Base-by-base conservation (phyloP, 1,140 invertebrate genomes). In the Glomeris maerens region DNA sequence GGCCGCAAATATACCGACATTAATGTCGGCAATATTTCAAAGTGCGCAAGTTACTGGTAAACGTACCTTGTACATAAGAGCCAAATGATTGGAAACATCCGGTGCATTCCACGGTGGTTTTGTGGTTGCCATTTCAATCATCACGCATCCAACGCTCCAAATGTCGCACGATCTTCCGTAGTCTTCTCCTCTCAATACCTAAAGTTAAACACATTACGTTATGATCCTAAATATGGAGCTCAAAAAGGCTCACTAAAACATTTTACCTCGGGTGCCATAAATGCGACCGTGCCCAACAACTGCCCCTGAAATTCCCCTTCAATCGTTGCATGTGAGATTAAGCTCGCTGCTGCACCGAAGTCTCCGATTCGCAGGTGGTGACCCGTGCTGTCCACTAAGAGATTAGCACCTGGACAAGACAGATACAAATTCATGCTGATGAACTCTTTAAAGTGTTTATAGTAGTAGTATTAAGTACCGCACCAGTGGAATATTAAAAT, bases 241-340 rank as follows among this genome's bases (percentile, higher is more conserved):
- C 10, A 27, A 7, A 22, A 52, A 10, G 27, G 14, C 13, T 20
- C 14, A 7, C 3, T n/a, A 17, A 23, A 41, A n/a, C n/a, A n/a
- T n/a, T n/a, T 50, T 55, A 69, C 67, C 62, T 74, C 72, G 50
- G 72, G 72, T 22, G 72, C 72, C 72, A 74, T 74, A 54, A 74
- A 74, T 14, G 72, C 71, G 28, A 74, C 67, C 27, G 72, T 74
- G 1, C 72, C 72, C 31, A 70, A 56, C 45, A 74, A 52, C 57
- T 73, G 68, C 28, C 71, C 71, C 57, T 71, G 62, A 52, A 73
- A 72, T 52, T 73, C 70, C 26, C 70, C 70, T n/a, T 65, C 64
- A 17, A 66, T 63, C 21, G 69, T 73, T 29, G 52, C 45, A 39
- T 66, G 63, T 29, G 66, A 66, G 2, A 66, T 64, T 42, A 74